Evolutionary conservation across 2,113 vertebrate genomes (phyloP), one percentile per base, ranked within the genome.

Genomic region (Dipodomys ordii): DNA sequence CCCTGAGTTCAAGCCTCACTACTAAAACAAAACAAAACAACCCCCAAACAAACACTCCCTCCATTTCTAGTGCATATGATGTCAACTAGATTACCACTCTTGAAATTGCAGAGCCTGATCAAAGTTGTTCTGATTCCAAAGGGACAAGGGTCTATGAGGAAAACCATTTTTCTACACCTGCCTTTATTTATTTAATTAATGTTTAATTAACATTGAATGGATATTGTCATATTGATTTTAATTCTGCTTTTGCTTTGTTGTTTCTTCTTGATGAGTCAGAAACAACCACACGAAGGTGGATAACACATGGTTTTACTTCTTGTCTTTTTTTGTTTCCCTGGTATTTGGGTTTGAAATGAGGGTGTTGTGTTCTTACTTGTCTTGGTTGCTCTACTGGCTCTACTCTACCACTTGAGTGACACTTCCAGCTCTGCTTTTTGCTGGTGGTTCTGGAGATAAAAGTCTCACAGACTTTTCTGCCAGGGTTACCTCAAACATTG

Each of bases 191-290:
- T 2, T 57, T 57, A 13, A 57, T 57, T 57, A 57, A 57, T 57
- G 77, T 13, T 57, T 57, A 13, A 57, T 57, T 57, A 57, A 57
- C 15, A 57, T 57, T 57, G 16, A 57, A 18, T 57, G 12, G 15
- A 57, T 57, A 57, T 57, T 57, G 53, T 57, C 12, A 57, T 57
- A 67, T 27, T 94, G 77, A 90, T 18, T 69, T 20, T 78, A 81
- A 83, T 78, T 95, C 95, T 92, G 71, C 35, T 68, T 74, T 57
- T 57, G 53, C 53, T 57, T 57, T 86, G 85, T 57, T 84, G 22
- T 60, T 86, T 93, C 65, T 73, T 92, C 15, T 83, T 49, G 30
- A 90, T 79, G 67, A 53, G 6, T 32, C 88, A 65, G 35, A 79
- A 79, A 86, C 80, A 69, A 62, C 20, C 65, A 9, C 25, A 71